Evolutionary conservation across 2,113 vertebrate genomes (phyloP), one percentile per base, ranked within the genome.

Genomic region (Myocastor coypus): DNA sequence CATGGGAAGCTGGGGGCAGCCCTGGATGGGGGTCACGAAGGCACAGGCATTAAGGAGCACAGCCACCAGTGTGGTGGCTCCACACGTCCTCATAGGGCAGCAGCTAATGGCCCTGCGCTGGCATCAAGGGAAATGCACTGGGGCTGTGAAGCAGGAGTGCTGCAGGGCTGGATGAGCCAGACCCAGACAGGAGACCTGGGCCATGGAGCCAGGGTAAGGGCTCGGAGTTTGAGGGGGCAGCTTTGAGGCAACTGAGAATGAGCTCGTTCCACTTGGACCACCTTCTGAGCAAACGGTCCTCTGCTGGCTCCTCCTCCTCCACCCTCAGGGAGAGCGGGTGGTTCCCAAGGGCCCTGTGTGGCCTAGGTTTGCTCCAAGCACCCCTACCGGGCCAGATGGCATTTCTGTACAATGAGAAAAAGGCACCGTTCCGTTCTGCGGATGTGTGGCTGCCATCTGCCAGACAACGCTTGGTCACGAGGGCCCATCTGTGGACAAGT

Each of bases 351-450:
- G 61, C 9, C 86, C 91, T 96, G 71, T 61, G 24, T 2, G n/a
- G 83, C 34, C 63, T 83, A 10, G 86, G 57, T 91, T 71, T 73
- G 61, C 61, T 88, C 85, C 71, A 34, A 91, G 52, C 83, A 55
- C 77, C 20, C 71, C 83, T 80, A 52, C 89, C 20, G 89, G 83
- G 91, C 89, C 71, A 84, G 34, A 83, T 11, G 93, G 89, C 3
- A 14, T 80, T 87, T 89, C 55, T 59, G 91, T 69, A 42, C 52
- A 92, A 80, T 86, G 22, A 59, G n/a, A 68, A 92, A 92, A 88
- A 63, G 46, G 64, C 20, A 2, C 10, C 82, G 34, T 93, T 95
- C 10, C 82, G 34, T 93, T 95, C 92, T 93, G 50, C 55, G 94
- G 84, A 95, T 12, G 24, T 1, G 30, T 37, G 52, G 40, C 63